Evolutionary conservation across 2,888 invertebrate genomes (phyloP), one percentile per base, ranked within the genome.

Genomic region (Drosophila cyrtoloma): DNA sequence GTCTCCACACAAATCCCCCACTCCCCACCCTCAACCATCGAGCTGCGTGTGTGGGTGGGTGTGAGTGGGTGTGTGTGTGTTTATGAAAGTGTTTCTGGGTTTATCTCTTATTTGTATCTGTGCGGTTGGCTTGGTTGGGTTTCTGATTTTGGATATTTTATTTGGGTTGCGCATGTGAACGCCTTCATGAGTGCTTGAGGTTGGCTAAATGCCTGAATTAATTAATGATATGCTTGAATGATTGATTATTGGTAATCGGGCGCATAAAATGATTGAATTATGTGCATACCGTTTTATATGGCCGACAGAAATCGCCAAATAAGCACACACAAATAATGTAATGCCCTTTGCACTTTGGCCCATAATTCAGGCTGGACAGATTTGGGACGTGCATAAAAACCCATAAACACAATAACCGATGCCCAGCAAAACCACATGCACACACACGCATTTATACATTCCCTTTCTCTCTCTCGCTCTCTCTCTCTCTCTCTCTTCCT

Each of bases 141-240:
- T 50, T 39, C 4, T 55, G 70, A 50, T 51, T 39, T 68, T 60
- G 28, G 39, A 44, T 14, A 26, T 42, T 39, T 12, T 39, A n/a
- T n/a, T 58, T 58, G 53, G 53, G 28, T 42, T 58, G 58, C 30
- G 26, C 52, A 65, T 67, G 67, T 65, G 65, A 62, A 61, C 75
- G 78, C 71, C 72, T 75, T 61, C 58, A 57, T 64, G 63, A 69
- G 79, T 75, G 79, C 71, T 80, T 87, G 78, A 58, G 85, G 75
- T 81, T 77, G 75, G 79, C 79, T 85, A 87, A 85, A 85, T 83
- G 88, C 61, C 76, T 75, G 85, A 81, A 86, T 86, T 86, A 86
- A 86, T 86, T 86, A 86, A 86, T 86, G 88, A 85, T 79, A 78
- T 75, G 82, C 86, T 81, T 68, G 75, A 88, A 88, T 86, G 86